phyloP scores from a whole-genome alignment of 2,797 vertebrate species.

The Sebastes ruberrimus region DNA sequence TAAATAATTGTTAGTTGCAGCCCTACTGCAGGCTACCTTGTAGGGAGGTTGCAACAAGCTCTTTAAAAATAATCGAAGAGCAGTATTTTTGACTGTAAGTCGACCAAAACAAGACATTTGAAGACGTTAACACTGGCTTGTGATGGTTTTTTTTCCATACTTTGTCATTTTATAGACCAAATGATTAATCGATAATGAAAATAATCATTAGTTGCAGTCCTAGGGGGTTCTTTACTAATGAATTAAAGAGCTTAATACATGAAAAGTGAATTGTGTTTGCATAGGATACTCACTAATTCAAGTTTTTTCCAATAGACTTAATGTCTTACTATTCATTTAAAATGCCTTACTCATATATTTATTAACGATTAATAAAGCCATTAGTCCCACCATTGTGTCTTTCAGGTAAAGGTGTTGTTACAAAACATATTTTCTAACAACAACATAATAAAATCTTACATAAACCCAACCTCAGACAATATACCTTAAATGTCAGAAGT shows the following conservation, averaged over 20 bases:
- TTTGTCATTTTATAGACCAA: not conserved
- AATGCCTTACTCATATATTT: not conserved
- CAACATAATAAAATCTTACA: conserved; percentile 10
- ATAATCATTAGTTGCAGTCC: not conserved
- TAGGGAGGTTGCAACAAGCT: not conserved
- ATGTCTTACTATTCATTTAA: not conserved
- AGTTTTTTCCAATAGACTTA: not conserved
- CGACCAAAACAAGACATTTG: not conserved
- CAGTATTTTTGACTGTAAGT: not conserved
- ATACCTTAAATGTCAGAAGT: conserved; percentile 7
- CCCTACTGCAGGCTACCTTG: not conserved
- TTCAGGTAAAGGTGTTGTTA: not conserved
- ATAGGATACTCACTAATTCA: not conserved
- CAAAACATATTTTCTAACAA: not conserved
- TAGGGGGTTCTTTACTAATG: not conserved
- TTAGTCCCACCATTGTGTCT: not conserved
- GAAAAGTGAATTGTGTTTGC: too few species aligned
- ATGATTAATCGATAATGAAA: not conserved
- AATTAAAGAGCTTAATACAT: not conserved
- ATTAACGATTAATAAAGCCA: not conserved
- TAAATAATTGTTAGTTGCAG: too few species aligned
- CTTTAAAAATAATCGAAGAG: not conserved
- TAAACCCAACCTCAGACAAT: not conserved
- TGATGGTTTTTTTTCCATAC: accelerated
- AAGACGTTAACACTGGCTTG: not conserved